Base-by-base conservation (phyloP, 1,140 invertebrate species). In the Drepana arcuata region DNA sequence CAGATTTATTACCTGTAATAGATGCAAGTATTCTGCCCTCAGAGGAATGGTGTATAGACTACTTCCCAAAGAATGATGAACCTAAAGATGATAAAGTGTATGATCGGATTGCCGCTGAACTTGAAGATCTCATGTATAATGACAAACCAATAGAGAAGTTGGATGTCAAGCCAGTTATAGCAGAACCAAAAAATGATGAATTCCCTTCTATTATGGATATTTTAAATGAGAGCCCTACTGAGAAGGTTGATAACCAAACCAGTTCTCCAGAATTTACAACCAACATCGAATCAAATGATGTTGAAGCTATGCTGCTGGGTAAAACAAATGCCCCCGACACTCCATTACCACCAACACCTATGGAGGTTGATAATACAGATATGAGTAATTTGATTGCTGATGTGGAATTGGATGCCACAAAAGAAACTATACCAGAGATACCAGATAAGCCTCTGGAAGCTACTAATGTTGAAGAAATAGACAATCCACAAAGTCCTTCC, bases 131-230 rank as follows among this genome's bases (percentile, higher is more conserved):
- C 28, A 84, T 84, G 83, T 75, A 67, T 25, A 78, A 69, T 63
- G 72, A 74, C 18, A 74, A 69, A 46, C 43, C 62, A 16, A 45
- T 36, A 13, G 26, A 11, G 14, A 61, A 55, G 11, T 3, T 23
- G 5, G 35, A 26, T 11, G 34, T 39, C 7, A 54, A 65, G 40
- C 21, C 34, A 7, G 57, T 57, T 32, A 3, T 27, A 5, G 25
- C 41, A 23, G 68, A 68, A 24, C 59, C 34, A 16, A 82, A 80
- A 54, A 45, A 51, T 15, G 82, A 84, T 56, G 81, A 84, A n/a
- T 84, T 83, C 43, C 81, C 83, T 23, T 84, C 83, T 2, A 84
- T 84, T 26, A 82, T 84, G 79, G 83, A 84, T 36, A 83, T 84
- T 29, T 56, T 84, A 6, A 83, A 83, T 70, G 83, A 84, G 37